phyloP scores from a whole-genome alignment of 2,113 vertebrate species.

The Sphaerodactylus townsendi region DNA sequence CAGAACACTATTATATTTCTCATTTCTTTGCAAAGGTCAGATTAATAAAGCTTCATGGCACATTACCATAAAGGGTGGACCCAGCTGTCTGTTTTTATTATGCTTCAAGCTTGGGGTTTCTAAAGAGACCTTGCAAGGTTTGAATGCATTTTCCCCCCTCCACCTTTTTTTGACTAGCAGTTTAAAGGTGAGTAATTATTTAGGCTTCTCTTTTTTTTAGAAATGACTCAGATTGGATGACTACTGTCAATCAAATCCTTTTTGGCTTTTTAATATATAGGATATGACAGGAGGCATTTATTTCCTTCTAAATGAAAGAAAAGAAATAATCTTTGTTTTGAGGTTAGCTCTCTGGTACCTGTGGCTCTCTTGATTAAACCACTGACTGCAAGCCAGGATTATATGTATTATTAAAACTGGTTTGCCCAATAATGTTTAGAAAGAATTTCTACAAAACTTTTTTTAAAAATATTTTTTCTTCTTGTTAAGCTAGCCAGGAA shows the following conservation, averaged over 20 bases:
- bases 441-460: neutral
- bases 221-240: neutral
- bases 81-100: slow-evolving; percentile 81
- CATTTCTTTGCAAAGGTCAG: slow-evolving; percentile 81
- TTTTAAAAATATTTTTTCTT: neutral
- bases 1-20: slow-evolving; percentile 75
- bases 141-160: slow-evolving; percentile 35
- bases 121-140: slow-evolving; percentile 53
- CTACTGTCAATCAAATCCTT: slow-evolving; percentile 31
- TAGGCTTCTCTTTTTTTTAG: slow-evolving; percentile 17
- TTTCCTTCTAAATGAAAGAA: slow-evolving; percentile 3
- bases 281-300: neutral
- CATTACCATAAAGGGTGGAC: slow-evolving; percentile 84
- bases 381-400: neutral
- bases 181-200: slow-evolving; percentile 49
- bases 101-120: slow-evolving; percentile 52
- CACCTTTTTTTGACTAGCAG: slow-evolving; percentile 7
- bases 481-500: neutral
- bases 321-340: slow-evolving; percentile 4
- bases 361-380: slow-evolving; percentile 10
- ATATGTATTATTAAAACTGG: slow-evolving; percentile 3
- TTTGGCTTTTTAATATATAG: slow-evolving; percentile 39
- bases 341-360: slow-evolving; percentile 4
- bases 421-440: neutral
- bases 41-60: slow-evolving; percentile 79